A percentile compares a stretch with the other conserved stretches of the same genome.
phyloP scores from a whole-genome alignment of 2,888 invertebrate species.

The Noctuana brunneofusca region DNA sequence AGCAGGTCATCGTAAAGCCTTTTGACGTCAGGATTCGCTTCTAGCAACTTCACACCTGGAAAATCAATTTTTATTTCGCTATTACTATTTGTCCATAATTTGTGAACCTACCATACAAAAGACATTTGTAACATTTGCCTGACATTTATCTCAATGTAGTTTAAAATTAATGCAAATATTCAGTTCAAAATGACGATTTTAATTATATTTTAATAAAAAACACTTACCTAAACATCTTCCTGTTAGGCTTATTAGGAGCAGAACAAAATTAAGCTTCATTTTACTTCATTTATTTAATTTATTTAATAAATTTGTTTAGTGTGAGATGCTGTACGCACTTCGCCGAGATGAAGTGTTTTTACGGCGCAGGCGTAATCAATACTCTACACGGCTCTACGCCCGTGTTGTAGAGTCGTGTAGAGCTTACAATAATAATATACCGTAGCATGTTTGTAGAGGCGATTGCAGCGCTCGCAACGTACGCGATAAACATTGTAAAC shows the following conservation, averaged over 20 bases:
- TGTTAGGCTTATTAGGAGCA: conserved; percentile 52
- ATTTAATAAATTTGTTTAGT: conserved; percentile 39
- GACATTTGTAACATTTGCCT: no score
- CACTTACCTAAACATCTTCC: conserved; percentile 62
- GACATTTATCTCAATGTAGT: no score
- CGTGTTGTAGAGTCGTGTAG: conserved; percentile 33
- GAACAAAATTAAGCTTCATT: conserved; percentile 61
- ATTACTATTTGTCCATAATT: no score
- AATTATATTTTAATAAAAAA: conserved; percentile 1
- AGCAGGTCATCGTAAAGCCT: conserved; percentile 97
- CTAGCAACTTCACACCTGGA: conserved; percentile 77
- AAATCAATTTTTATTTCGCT: conserved; percentile 31
- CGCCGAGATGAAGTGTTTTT: conserved; percentile 40
- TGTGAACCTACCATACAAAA: no score
- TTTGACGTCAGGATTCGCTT: conserved; percentile 97
- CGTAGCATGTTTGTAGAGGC: neutral
- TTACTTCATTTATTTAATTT: conserved; percentile 37
- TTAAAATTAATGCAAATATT: no score
- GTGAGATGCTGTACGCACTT: conserved; percentile 44
- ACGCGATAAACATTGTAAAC: neutral
- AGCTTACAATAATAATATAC: neutral
- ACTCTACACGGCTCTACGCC: conserved; percentile 47
- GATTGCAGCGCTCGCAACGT: conserved; percentile 16
- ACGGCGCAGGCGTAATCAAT: conserved; percentile 75
- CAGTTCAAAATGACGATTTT: no score